These are phyloP conservation scores for Campoletis raptor DNA, from an alignment of 2,888 invertebrate genomes.

Conservation along the genomic window DNA sequence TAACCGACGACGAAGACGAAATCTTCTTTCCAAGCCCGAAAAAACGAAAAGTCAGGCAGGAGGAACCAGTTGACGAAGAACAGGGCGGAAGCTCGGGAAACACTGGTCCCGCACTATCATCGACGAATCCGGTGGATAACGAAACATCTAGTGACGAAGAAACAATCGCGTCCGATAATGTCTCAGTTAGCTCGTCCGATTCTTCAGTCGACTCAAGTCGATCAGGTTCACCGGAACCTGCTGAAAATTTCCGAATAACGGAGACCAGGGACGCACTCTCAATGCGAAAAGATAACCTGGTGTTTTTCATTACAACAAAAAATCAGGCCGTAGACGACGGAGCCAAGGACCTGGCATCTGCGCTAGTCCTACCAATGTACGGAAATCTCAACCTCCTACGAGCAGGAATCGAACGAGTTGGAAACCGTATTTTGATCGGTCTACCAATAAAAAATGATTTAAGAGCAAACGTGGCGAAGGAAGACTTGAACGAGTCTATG, in stretches of 20 bases:
- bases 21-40: not conserved
- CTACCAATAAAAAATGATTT: constrained; percentile 33
- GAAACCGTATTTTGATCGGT: not conserved
- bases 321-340: constrained; percentile 49
- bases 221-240: not conserved
- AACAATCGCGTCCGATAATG: not conserved
- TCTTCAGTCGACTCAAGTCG: not conserved
- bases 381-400: not conserved
- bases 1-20: constrained; percentile 22
- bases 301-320: constrained; percentile 36
- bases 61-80: not conserved
- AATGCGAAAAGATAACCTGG: constrained; percentile 56
- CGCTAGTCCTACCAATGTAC: not conserved
- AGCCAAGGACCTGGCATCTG: constrained; percentile 27
- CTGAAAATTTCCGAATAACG: not conserved
- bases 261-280: constrained; percentile 42
- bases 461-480: not conserved
- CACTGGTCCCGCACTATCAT: not conserved
- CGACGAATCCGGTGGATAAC: no score
- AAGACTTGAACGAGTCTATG: constrained; percentile 31
- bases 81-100: not conserved
- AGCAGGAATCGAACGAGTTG: not conserved
- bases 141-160: no score
- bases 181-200: constrained; percentile 9
- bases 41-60: constrained; percentile 14